phyloP scores from a whole-genome alignment of 2,888 invertebrate genomes.

The Thysanoteuthis rhombus region DNA sequence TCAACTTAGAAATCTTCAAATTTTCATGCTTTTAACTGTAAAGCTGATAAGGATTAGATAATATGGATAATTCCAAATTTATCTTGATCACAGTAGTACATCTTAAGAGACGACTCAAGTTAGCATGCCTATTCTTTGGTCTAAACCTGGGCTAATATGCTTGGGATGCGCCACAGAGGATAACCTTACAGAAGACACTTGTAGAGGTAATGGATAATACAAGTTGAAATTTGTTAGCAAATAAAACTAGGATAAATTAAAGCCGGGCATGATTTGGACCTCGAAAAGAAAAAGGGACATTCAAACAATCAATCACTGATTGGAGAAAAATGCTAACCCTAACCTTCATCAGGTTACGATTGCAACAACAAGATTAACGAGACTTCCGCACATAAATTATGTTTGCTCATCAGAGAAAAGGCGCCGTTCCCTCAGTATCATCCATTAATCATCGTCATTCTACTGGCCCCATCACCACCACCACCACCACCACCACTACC shows the following conservation, averaged over 20 bases:
- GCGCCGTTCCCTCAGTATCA: neutral
- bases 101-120: neutral
- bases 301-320: slow-evolving; percentile 12
- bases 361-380: neutral
- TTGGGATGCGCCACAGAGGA: neutral
- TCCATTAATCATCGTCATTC: neutral
- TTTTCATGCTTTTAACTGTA: too few relatives aligned
- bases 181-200: neutral
- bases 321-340: neutral
- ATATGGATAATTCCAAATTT: too few relatives aligned
- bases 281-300: neutral
- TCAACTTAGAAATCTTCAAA: too few relatives aligned
- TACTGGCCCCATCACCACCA: neutral
- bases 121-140: neutral
- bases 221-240: neutral
- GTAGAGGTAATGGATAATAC: neutral
- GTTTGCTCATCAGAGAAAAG: neutral
- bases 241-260: neutral
- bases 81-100: neutral
- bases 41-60: too few relatives aligned
- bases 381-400: neutral
- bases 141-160: neutral
- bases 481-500: neutral
- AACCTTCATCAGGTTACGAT: neutral
- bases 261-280: neutral